Conservation (phyloP, 2,888 invertebrate species). For the Hydroisotoma schaefferi region DNA sequence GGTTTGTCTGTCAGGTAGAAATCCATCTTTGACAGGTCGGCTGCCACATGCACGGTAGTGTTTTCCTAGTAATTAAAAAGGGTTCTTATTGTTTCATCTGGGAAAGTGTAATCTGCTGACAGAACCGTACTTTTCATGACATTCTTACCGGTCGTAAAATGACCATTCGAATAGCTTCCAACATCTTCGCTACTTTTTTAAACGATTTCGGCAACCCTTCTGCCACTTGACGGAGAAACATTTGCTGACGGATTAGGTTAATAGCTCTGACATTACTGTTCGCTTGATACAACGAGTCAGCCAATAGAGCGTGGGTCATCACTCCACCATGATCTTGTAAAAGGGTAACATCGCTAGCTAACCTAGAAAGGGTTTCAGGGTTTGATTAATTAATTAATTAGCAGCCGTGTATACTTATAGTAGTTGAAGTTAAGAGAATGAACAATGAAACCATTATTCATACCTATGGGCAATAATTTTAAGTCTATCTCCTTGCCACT, state of each 20-base stretch:
- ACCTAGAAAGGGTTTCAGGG: too few species aligned
- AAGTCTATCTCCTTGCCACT: slow-evolving; percentile 69
- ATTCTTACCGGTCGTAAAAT: slow-evolving; percentile 61
- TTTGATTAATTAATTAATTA: too few species aligned
- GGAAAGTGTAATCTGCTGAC: too few species aligned
- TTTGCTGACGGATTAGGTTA: slow-evolving; percentile 70
- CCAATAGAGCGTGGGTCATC: slow-evolving; percentile 63
- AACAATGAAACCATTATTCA: too few species aligned
- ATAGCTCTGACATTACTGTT: slow-evolving; percentile 69
- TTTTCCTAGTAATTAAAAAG: too few species aligned
- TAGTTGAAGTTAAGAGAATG: too few species aligned
- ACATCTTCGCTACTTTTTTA: slow-evolving; percentile 52
- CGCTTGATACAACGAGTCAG: slow-evolving; percentile 59
- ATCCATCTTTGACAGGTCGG: slow-evolving; percentile 58
- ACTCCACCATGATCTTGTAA: slow-evolving; percentile 67
- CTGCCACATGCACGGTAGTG: slow-evolving; percentile 65
- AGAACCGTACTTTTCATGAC: too few species aligned
- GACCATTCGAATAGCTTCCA: slow-evolving; percentile 60
- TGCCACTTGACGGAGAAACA: slow-evolving; percentile 59
- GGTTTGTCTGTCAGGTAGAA: slow-evolving; percentile 30
- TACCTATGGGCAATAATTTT: slow-evolving; percentile 74
- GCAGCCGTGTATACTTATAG: too few species aligned
- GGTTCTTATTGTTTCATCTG: too few species aligned
- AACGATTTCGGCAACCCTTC: slow-evolving; percentile 20
- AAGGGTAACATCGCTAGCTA: slow-evolving; percentile 74